Percentiles rank a stretch among this genome's conserved stretches.
phyloP scores from a whole-genome alignment of 1,140 invertebrate species.

The Leucophenga varia region DNA sequence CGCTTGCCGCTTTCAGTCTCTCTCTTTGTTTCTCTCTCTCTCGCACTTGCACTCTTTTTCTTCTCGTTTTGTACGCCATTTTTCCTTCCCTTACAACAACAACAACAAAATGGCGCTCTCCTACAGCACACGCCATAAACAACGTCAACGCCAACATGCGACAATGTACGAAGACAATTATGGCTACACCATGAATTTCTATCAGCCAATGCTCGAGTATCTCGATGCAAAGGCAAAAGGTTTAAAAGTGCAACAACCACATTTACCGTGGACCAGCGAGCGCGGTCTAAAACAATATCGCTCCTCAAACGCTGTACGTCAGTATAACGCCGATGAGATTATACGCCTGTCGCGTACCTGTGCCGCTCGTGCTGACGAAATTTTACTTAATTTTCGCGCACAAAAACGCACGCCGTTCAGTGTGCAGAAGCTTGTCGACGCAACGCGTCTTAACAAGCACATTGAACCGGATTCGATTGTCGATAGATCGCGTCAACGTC shows the following conservation, averaged over 20 bases:
- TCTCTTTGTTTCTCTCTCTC: not conserved
- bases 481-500: conserved; percentile 59
- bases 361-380: conserved; percentile 67
- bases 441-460: conserved; percentile 66
- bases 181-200: conserved; percentile 76
- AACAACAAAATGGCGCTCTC: conserved; percentile 35
- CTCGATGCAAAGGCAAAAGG: conserved; percentile 64
- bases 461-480: conserved; percentile 62
- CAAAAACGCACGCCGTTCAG: conserved; percentile 69
- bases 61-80: not conserved
- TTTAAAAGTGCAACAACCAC: conserved; percentile 59
- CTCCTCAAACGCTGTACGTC: conserved; percentile 60
- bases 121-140: conserved; percentile 46
- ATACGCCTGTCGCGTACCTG: conserved; percentile 64
- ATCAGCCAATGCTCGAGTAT: conserved; percentile 82
- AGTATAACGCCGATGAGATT: conserved; percentile 67
- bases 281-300: conserved; percentile 64
- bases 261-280: conserved; percentile 74
- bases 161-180: conserved; percentile 77
- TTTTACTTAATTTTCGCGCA: conserved; percentile 64
- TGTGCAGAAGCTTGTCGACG: conserved; percentile 66
- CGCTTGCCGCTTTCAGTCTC: not conserved
- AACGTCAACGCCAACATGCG: conserved; percentile 38
- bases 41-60: not conserved
- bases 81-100: not conserved